A percentile compares a stretch with the other conserved stretches of the same genome.
These are phyloP conservation scores for Cynaeus angustus DNA, from an alignment of 2,888 invertebrate genomes.

Conservation along the genomic window DNA sequence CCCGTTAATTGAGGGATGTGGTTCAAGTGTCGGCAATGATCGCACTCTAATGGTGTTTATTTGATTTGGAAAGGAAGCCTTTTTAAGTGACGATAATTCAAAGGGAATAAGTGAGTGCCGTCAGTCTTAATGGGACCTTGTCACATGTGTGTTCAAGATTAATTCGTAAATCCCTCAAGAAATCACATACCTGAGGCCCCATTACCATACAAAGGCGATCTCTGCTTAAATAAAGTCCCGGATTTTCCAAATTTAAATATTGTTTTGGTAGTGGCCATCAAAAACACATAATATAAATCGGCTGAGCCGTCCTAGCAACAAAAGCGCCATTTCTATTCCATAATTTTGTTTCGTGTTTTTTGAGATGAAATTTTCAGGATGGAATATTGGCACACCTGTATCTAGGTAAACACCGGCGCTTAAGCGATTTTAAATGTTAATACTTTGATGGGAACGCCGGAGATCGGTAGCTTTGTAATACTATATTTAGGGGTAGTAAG, in stretches of 20 bases:
- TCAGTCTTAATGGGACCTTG: constrained; percentile 42
- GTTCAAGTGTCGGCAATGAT: constrained; percentile 51
- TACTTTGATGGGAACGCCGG: constrained; percentile 23
- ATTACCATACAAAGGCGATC: constrained; percentile 51
- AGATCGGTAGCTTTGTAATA: constrained; percentile 63
- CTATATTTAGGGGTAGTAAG: constrained; percentile 59
- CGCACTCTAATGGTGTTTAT: constrained; percentile 58
- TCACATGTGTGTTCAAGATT: constrained; percentile 44
- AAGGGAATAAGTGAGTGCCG: constrained; percentile 47
- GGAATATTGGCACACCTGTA: constrained; percentile 55
- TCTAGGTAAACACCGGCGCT: constrained; percentile 35
- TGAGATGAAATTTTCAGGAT: constrained; percentile 9
- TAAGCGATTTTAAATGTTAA: constrained; percentile 47
- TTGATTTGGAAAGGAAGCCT: constrained; percentile 51
- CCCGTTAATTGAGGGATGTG: constrained; percentile 45
- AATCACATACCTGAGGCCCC: constrained; percentile 12
- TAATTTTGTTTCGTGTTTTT: constrained; percentile 41
- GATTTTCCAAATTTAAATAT: constrained; percentile 50
- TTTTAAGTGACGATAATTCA: constrained; percentile 50
- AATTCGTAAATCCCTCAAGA: constrained; percentile 45
- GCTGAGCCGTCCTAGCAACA: constrained; percentile 45
- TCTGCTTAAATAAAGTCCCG: constrained; percentile 44
- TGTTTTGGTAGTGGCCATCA: constrained; percentile 52
- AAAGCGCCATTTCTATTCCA: constrained; percentile 52
- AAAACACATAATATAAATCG: constrained; percentile 57